Conservation (phyloP, 2,113 vertebrate genomes). For the human (Homo sapiens) region DNA sequence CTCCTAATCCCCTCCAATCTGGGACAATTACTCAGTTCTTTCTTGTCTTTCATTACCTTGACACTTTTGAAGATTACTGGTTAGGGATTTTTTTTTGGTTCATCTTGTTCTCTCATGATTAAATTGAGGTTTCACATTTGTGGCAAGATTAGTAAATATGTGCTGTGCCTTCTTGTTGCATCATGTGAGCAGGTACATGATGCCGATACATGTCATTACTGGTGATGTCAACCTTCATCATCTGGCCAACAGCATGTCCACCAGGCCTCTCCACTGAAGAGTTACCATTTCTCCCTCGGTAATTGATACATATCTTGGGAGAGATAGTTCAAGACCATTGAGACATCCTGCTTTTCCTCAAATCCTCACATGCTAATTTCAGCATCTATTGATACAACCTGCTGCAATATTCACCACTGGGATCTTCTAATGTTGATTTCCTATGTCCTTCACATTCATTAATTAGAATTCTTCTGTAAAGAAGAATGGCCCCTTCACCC, state of each 20-base stretch:
- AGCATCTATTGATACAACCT: background rate
- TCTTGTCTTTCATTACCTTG: background rate
- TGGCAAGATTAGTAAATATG: background rate
- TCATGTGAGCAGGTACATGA: background rate
- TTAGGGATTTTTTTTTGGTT: background rate
- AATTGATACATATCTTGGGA: background rate
- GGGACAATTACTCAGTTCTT: background rate
- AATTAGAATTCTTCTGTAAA: background rate
- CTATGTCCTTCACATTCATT: background rate
- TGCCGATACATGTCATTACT: background rate
- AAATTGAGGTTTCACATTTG: background rate
- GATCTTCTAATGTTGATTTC: background rate
- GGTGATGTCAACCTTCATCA: background rate
- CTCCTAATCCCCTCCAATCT: background rate
- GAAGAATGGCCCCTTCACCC: background rate
- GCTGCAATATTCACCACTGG: background rate
- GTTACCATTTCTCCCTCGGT: background rate
- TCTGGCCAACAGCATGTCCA: rapidly evolving
- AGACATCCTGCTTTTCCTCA: background rate
- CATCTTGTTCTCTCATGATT: background rate
- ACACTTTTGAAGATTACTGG: background rate
- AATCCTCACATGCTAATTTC: background rate
- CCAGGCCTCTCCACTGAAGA: background rate
- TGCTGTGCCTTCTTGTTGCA: background rate
- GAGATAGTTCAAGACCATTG: background rate